Evolutionary conservation across 2,888 invertebrate species (phyloP).

Genomic region (Alloplasta piceator): DNA sequence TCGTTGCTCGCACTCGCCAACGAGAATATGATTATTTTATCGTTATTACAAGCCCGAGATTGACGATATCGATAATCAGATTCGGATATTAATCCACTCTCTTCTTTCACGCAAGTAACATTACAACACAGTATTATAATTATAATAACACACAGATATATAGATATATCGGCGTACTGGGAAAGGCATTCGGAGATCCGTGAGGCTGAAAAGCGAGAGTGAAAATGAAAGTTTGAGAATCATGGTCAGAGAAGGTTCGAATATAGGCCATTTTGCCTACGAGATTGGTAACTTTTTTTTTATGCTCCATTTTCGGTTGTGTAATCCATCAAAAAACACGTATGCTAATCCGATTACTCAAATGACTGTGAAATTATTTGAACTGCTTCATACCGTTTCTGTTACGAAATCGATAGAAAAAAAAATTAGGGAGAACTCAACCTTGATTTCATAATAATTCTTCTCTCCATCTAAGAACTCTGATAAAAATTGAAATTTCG

Average conservation of each 20-base stretch:
- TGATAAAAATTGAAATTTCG: no score
- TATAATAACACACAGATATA: not conserved
- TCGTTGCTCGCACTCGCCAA: not conserved
- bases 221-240: slow-evolving; percentile 59
- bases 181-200: slow-evolving; percentile 26
- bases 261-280: slow-evolving; percentile 12
- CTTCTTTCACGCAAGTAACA: slow-evolving; percentile 21
- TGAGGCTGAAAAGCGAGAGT: slow-evolving; percentile 30
- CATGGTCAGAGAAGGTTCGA: slow-evolving; percentile 26
- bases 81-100: slow-evolving; percentile 35
- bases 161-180: not conserved
- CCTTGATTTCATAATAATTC: not conserved
- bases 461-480: not conserved
- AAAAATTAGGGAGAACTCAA: not conserved
- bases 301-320: not conserved
- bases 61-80: slow-evolving; percentile 31
- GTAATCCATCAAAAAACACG: no score
- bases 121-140: slow-evolving; percentile 12
- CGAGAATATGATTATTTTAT: not conserved
- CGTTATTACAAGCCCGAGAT: slow-evolving; percentile 13
- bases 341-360: not conserved
- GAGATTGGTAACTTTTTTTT: slow-evolving; percentile 15
- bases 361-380: not conserved
- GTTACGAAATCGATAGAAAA: slow-evolving; percentile 6
- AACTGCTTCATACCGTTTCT: not conserved